Base-by-base conservation (phyloP, 1,140 invertebrate genomes). In the Bombus consobrinus region DNA sequence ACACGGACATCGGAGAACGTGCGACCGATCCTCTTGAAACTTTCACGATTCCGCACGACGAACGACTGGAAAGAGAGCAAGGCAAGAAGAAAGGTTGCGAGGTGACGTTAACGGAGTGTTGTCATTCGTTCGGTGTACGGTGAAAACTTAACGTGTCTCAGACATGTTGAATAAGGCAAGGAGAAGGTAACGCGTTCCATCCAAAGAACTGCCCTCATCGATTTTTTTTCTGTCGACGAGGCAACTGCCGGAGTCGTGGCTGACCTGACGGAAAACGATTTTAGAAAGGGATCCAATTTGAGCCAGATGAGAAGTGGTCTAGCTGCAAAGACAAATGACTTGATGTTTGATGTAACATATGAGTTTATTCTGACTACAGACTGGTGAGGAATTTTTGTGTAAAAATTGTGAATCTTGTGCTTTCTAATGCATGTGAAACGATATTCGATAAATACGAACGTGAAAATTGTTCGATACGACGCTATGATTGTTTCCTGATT, bases 141-240 rank as follows among this genome's bases (percentile, higher is more conserved):
- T 88, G 87, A 87, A 90, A 91, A 88, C 84, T 88, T 91, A 88
- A 91, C 79, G 80, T n/a, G 71, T 87, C 66, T 64, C 66, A 28
- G 74, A 81, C 87, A 88, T 83, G 57, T 66, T 91, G 76, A 88
- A 90, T 91, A 91, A 88, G 72, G 66, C 64, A 90, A 85, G 41
- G 77, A n/a, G 2, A 32, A 78, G 77, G 73, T 80, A 86, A 86
- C 59, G 64, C 75, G 72, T 57, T 64, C 82, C 59, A 28, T 13
- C 39, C 47, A 85, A 76, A 72, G 59, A 62, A 62, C 37, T 22
- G 32, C 18, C 75, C 37, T 22, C 80, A 89, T 90, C 81, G 89
- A 90, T 89, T 84, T 78, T 72, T 66, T 79, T 62, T 34, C 18
- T 12, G 53, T n/a, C 53, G 73, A 53, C 22, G 37, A 47, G 22